A percentile compares a stretch with the other conserved stretches of the same genome.
These are phyloP conservation scores for Ceratina calcarata DNA, from an alignment of 1,140 invertebrate species.

Conservation along the genomic window DNA sequence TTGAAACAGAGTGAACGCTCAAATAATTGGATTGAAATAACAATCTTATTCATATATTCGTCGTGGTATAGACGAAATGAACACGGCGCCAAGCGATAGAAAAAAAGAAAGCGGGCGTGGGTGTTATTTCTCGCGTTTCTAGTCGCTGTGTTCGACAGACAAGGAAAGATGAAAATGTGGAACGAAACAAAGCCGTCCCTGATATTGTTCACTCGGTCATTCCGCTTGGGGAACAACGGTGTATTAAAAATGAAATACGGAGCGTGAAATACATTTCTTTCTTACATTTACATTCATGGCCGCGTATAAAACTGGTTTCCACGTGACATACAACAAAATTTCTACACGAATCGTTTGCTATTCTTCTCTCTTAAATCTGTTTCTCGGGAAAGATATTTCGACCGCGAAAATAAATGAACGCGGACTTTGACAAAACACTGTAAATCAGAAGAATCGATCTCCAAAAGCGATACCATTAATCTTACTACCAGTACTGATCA, in stretches of 20 bases:
- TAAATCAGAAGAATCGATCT: not conserved
- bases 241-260: not conserved
- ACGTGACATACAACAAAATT: not conserved
- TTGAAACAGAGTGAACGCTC: too few relatives aligned
- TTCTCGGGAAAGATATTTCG: not conserved
- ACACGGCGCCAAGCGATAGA: not conserved
- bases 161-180: not conserved
- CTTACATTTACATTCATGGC: not conserved
- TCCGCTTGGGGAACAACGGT: not conserved
- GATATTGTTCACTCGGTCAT: slow-evolving; percentile 15
- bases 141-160: not conserved
- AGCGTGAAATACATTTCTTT: not conserved
- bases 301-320: not conserved
- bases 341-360: not conserved
- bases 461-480: not conserved
- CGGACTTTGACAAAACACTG: not conserved
- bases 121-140: not conserved
- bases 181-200: not conserved
- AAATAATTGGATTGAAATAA: not conserved
- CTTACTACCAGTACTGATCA: too few relatives aligned
- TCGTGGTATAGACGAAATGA: not conserved
- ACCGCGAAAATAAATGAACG: not conserved
- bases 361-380: not conserved
- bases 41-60: too few relatives aligned
- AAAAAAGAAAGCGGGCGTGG: not conserved